Evolutionary conservation across 2,888 invertebrate genomes (phyloP).

Genomic region (Ectemnius lituratus): DNA sequence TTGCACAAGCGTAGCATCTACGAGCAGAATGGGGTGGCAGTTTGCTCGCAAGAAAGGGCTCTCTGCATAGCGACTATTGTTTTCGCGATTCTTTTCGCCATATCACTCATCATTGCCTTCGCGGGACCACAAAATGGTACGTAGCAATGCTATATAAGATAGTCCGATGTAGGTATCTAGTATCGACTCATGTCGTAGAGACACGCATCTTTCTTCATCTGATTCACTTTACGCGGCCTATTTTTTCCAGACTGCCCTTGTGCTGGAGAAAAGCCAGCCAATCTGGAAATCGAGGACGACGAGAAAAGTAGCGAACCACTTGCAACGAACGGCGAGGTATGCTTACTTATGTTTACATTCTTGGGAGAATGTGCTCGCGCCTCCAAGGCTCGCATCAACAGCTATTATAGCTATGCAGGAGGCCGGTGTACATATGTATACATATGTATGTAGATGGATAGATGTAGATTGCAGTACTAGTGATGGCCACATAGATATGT

Average conservation of each 20-base stretch:
- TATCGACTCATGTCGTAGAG: no score
- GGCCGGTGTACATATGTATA: no score
- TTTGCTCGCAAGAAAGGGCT: conserved; percentile 92
- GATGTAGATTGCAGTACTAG: no score
- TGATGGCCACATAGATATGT: no score
- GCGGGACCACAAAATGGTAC: conserved; percentile 91
- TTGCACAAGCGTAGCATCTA: conserved; percentile 84
- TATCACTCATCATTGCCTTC: conserved; percentile 93
- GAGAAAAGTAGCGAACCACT: conserved; percentile 84
- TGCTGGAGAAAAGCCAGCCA: conserved; percentile 83
- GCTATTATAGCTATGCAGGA: conserved; percentile 5
- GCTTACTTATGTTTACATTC: conserved; percentile 26
- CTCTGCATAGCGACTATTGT: conserved; percentile 89
- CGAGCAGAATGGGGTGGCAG: conserved; percentile 85
- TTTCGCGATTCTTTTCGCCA: conserved; percentile 88
- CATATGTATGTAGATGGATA: no score
- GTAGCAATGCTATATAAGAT: background rate
- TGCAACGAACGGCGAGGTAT: conserved; percentile 83
- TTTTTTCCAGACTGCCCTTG: conserved; percentile 83
- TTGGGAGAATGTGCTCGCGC: conserved; percentile 26
- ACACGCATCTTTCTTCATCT: background rate
- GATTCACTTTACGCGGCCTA: conserved; percentile 8
- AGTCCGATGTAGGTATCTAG: no score
- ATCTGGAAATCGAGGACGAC: conserved; percentile 82
- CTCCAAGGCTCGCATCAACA: conserved; percentile 30